Percentiles rank a stretch among this genome's conserved stretches.
phyloP scores from a whole-genome alignment of 2,113 vertebrate species.

The Forbesichthys agassizii region DNA sequence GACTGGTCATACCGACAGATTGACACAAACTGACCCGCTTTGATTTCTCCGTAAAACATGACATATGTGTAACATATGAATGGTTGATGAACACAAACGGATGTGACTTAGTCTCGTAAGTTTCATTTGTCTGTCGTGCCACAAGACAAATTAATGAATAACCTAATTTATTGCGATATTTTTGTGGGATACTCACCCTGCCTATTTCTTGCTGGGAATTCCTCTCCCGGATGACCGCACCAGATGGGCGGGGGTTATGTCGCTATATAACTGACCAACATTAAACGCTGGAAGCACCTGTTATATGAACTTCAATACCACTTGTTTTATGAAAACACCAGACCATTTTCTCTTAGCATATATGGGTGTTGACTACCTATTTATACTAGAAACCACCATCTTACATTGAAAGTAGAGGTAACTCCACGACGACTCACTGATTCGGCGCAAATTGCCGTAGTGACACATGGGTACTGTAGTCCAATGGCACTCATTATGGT shows the following conservation, averaged over 20 bases:
- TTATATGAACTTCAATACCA: constrained; percentile 33
- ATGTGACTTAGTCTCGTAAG: background rate
- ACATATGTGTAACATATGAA: background rate
- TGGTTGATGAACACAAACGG: background rate
- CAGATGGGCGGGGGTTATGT: constrained; percentile 47
- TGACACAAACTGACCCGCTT: background rate
- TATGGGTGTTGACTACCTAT: constrained; percentile 39
- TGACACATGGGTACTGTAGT: constrained; percentile 5
- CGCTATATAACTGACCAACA: constrained; percentile 43
- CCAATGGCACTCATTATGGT: background rate
- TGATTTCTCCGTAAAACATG: constrained; percentile 1
- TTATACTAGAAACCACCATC: constrained; percentile 57
- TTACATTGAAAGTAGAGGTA: constrained; percentile 50
- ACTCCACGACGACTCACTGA: constrained; percentile 29
- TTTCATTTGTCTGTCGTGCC: background rate
- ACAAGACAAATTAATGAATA: background rate
- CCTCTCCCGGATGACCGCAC: constrained; percentile 54
- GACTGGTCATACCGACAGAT: constrained; percentile 11
- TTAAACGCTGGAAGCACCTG: constrained; percentile 28
- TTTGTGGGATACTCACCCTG: constrained; percentile 66
- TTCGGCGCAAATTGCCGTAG: constrained; percentile 38
- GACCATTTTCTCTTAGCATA: constrained; percentile 43
- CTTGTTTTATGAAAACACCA: constrained; percentile 48
- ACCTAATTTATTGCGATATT: constrained; percentile 40
- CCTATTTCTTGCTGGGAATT: constrained; percentile 50